These are phyloP conservation scores for Colostygia pectinataria DNA, from an alignment of 2,888 invertebrate genomes.

Conservation along the genomic window DNA sequence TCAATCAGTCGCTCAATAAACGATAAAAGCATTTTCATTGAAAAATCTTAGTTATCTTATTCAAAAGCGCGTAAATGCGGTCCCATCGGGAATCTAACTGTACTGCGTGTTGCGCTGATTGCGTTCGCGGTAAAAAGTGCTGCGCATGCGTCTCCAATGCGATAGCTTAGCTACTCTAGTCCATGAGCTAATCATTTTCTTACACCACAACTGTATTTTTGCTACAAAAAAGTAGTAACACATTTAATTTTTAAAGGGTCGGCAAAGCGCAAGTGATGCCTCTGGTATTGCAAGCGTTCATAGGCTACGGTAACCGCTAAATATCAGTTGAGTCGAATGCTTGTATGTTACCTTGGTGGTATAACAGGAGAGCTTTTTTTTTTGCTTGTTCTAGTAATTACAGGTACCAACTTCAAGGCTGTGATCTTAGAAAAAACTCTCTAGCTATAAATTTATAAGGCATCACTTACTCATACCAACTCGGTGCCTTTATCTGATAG, in stretches of 20 bases:
- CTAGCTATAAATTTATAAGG: not conserved
- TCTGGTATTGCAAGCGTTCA: too few relatives aligned
- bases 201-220: too few relatives aligned
- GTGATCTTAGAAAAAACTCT: not conserved
- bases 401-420: not conserved
- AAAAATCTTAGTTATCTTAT: not conserved
- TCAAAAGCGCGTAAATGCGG: slow-evolving; percentile 41
- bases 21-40: not conserved
- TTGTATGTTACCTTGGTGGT: too few relatives aligned
- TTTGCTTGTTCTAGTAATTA: too few relatives aligned
- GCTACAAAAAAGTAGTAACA: too few relatives aligned
- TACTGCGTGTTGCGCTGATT: slow-evolving; percentile 53
- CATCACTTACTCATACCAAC: slow-evolving; percentile 12
- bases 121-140: slow-evolving; percentile 49
- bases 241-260: too few relatives aligned
- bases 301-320: too few relatives aligned
- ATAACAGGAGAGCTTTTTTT: too few relatives aligned
- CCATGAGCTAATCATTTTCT: not conserved
- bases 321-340: too few relatives aligned
- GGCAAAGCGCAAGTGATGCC: too few relatives aligned
- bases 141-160: slow-evolving; percentile 45
- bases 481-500: slow-evolving; percentile 11
- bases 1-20: not conserved
- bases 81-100: slow-evolving; percentile 50
- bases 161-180: slow-evolving; percentile 14